phyloP scores from a whole-genome alignment of 2,888 invertebrate genomes.

The Callimorpha dominula region DNA sequence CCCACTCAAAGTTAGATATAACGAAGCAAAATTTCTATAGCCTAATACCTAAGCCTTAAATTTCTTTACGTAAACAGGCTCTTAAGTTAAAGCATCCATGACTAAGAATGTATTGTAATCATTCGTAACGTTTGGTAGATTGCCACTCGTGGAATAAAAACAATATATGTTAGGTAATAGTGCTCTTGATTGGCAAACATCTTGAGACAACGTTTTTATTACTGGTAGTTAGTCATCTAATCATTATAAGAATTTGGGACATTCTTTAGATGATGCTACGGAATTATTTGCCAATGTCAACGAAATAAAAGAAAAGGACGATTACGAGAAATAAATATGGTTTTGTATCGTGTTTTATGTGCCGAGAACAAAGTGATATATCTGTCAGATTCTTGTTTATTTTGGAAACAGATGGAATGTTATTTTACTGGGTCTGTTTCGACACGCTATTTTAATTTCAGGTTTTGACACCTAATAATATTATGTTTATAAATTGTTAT shows the following conservation, averaged over 20 bases:
- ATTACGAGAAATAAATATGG: neutral
- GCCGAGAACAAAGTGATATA: neutral
- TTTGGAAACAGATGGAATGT: neutral
- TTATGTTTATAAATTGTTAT: neutral
- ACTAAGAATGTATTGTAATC: neutral
- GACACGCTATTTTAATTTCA: neutral
- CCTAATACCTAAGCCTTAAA: too few species aligned
- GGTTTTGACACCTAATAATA: neutral
- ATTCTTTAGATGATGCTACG: constrained; percentile 3
- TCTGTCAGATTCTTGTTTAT: constrained; percentile 2
- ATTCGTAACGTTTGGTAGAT: neutral
- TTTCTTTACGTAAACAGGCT: neutral
- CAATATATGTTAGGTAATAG: neutral
- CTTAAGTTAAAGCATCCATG: neutral
- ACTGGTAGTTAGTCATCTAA: constrained; percentile 10
- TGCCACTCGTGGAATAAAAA: too few species aligned
- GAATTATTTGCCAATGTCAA: constrained; percentile 10
- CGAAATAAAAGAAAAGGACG: neutral
- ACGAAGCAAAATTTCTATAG: too few species aligned
- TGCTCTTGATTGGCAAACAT: neutral
- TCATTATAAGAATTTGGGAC: constrained; percentile 1
- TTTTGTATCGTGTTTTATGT: neutral
- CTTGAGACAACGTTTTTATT: neutral
- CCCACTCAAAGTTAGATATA: neutral
- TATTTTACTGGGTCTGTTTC: neutral